Evolutionary conservation across 2,113 vertebrate species (phyloP).

Genomic region (Prietella phreatophila): DNA sequence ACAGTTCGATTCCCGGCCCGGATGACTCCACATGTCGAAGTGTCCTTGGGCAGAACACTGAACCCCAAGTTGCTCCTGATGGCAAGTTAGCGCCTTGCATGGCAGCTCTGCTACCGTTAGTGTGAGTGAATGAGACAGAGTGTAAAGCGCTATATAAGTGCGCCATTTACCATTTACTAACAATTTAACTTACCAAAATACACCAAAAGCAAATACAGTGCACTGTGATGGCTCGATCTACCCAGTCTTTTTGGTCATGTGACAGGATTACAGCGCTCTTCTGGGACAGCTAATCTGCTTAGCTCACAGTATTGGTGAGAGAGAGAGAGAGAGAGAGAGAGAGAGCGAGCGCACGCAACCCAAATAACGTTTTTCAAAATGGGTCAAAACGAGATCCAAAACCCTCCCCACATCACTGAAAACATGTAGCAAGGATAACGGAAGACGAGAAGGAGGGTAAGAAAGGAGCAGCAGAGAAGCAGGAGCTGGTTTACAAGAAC

Average conservation of each 20-base stretch:
- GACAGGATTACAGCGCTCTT: neutral
- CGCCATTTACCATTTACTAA: too few species aligned
- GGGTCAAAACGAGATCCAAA: neutral
- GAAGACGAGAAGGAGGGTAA: neutral
- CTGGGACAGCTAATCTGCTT: neutral
- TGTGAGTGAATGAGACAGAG: too few species aligned
- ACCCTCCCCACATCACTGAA: neutral
- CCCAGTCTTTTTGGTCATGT: neutral
- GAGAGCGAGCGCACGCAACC: neutral
- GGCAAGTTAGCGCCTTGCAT: too few species aligned
- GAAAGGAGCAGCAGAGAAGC: neutral
- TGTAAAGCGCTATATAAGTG: too few species aligned
- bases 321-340: neutral
- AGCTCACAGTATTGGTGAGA: neutral
- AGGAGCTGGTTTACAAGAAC: conserved; percentile 46
- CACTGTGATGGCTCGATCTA: neutral
- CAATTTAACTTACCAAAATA: neutral
- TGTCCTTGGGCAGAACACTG: too few species aligned
- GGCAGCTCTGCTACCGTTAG: too few species aligned
- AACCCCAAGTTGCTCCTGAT: too few species aligned
- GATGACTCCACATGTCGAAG: too few species aligned
- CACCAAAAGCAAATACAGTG: neutral
- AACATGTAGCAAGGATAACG: neutral
- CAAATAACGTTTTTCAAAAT: neutral
- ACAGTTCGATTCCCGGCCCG: too few species aligned